Evolutionary conservation across 2,113 vertebrate genomes (phyloP).

Genomic region (Pardalotus punctatus): DNA sequence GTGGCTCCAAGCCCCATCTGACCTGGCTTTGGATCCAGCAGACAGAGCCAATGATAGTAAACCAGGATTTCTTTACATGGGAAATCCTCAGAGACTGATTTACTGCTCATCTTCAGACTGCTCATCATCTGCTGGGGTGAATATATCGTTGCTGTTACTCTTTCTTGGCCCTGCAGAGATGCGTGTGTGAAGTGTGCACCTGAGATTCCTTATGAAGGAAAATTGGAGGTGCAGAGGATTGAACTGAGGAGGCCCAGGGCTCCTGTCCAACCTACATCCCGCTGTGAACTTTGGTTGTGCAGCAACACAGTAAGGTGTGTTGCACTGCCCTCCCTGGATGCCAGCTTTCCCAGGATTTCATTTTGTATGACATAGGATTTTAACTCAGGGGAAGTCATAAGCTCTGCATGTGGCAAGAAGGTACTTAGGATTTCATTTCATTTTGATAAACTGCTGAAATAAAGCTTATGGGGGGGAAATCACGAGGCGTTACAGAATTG

Average conservation of each 20-base stretch:
- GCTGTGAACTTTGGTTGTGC: neutral
- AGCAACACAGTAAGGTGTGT: neutral
- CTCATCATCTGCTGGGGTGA: neutral
- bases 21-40: neutral
- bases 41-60: neutral
- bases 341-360: neutral
- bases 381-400: neutral
- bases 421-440: neutral
- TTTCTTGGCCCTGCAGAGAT: neutral
- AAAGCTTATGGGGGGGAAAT: neutral
- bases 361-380: neutral
- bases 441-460: neutral
- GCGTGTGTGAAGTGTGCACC: neutral
- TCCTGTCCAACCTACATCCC: rapidly evolving
- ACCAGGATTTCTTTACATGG: neutral
- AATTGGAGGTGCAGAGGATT: rapidly evolving
- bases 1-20: neutral
- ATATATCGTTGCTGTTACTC: neutral
- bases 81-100: neutral
- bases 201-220: neutral
- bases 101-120: neutral
- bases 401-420: neutral
- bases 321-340: neutral
- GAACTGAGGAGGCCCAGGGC: neutral
- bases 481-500: neutral